Percentiles rank a stretch among this genome's conserved stretches.
Conservation (phyloP, 2,888 invertebrate genomes). For the Alloscopus bannaensis region DNA sequence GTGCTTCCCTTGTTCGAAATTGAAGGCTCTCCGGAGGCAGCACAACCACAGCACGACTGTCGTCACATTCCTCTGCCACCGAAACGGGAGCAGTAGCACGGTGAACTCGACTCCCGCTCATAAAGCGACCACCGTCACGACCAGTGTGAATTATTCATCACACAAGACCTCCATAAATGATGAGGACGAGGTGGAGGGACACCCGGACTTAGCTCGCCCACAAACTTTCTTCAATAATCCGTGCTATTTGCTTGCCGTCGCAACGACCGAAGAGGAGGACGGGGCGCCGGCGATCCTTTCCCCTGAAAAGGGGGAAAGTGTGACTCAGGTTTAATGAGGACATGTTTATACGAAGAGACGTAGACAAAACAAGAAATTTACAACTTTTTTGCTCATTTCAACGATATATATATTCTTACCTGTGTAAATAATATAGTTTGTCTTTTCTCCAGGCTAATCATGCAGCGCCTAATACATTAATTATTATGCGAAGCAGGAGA, state of each 20-base stretch:
- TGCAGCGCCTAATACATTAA: too few relatives aligned
- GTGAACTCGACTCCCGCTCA: slow-evolving; percentile 42
- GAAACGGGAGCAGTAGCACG: slow-evolving; percentile 52
- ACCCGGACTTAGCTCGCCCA: slow-evolving; percentile 56
- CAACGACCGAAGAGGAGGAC: slow-evolving; percentile 31
- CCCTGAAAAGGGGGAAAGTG: slow-evolving; percentile 45
- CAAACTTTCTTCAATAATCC: slow-evolving; percentile 58
- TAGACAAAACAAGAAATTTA: neutral
- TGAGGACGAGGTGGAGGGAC: slow-evolving; percentile 31
- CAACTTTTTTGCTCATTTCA: neutral
- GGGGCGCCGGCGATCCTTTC: slow-evolving; percentile 20
- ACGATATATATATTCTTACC: neutral
- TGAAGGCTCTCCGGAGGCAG: slow-evolving; percentile 45
- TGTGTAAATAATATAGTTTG: neutral
- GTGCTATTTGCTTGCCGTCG: slow-evolving; percentile 51
- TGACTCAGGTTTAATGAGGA: slow-evolving; percentile 60
- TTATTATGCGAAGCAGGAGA: too few relatives aligned
- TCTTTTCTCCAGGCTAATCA: too few relatives aligned
- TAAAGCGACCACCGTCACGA: slow-evolving; percentile 52
- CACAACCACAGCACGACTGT: slow-evolving; percentile 25
- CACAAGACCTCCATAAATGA: slow-evolving; percentile 52
- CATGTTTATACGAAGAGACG: too few relatives aligned
- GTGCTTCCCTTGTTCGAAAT: slow-evolving; percentile 54
- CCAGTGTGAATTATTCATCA: slow-evolving; percentile 47
- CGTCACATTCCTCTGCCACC: slow-evolving; percentile 56